Conservation (phyloP, 2,797 vertebrate species). For the Clarias platycephalus region DNA sequence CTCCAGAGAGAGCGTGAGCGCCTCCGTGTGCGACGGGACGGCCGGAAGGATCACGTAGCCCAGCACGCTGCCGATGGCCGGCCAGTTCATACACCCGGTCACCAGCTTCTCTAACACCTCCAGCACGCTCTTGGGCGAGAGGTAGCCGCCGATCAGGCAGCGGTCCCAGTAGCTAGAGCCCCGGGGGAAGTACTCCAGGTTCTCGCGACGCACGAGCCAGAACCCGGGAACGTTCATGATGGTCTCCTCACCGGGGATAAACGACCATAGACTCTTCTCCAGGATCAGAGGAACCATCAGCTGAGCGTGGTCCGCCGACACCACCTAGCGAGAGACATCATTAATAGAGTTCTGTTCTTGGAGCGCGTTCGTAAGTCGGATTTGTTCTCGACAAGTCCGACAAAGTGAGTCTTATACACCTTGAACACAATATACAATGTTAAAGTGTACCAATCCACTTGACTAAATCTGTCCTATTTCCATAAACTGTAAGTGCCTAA, state of each 20-base stretch:
- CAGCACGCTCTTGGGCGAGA: slow-evolving; percentile 90
- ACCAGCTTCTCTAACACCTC: slow-evolving; percentile 93
- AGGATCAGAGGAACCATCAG: slow-evolving; percentile 92
- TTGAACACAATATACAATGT: too few species aligned
- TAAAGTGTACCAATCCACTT: too few species aligned
- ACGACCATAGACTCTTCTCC: slow-evolving; percentile 96
- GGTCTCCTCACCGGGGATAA: slow-evolving; percentile 93
- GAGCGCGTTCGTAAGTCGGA: too few species aligned
- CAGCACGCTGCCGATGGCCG: slow-evolving; percentile 91
- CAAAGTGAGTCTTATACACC: too few species aligned
- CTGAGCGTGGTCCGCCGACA: slow-evolving; percentile 95
- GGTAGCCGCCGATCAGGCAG: slow-evolving; percentile 95
- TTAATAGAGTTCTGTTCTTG: not conserved
- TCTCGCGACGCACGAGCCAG: slow-evolving; percentile 93
- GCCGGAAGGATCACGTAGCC: slow-evolving; percentile 93
- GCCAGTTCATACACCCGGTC: slow-evolving; percentile 96
- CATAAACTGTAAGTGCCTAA: too few species aligned
- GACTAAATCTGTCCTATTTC: too few species aligned
- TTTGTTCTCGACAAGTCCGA: too few species aligned
- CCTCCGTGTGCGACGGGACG: slow-evolving; percentile 62
- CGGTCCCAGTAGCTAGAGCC: slow-evolving; percentile 99
- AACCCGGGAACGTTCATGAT: slow-evolving; percentile 98
- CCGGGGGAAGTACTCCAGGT: slow-evolving; percentile 94
- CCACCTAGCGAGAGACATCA: slow-evolving; percentile 78
- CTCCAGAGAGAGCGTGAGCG: slow-evolving; percentile 88